These are phyloP conservation scores for Ceratina australensis DNA, from an alignment of 1,140 invertebrate genomes.

Conservation along the genomic window DNA sequence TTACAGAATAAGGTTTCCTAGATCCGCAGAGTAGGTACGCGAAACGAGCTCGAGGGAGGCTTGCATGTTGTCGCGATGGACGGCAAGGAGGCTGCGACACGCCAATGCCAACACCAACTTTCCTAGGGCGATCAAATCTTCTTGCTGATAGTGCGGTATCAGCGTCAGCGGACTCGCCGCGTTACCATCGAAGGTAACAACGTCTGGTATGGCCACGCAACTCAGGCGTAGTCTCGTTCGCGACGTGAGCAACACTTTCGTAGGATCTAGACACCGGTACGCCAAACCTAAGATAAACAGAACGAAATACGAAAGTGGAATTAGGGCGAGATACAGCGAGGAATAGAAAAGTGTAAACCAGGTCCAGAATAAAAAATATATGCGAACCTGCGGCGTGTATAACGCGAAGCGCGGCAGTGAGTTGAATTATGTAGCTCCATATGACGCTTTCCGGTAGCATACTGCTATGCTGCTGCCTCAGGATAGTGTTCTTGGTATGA, in stretches of 20 bases:
- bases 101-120: constrained; percentile 94
- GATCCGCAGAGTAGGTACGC: constrained; percentile 93
- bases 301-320: no score
- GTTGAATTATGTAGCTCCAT: constrained; percentile 97
- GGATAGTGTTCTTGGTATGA: constrained; percentile 89
- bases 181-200: constrained; percentile 89
- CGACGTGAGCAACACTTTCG: constrained; percentile 92
- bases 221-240: constrained; percentile 88
- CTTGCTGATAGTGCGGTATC: constrained; percentile 92
- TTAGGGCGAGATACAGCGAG: no score
- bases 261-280: constrained; percentile 91
- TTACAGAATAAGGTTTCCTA: constrained; percentile 96
- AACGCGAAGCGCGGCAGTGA: constrained; percentile 94
- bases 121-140: constrained; percentile 95
- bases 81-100: constrained; percentile 92
- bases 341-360: no score
- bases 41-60: constrained; percentile 94
- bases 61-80: constrained; percentile 91
- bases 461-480: constrained; percentile 84
- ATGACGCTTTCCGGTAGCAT: constrained; percentile 94
- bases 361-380: no score
- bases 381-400: constrained; percentile 89
- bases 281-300: constrained; percentile 83
- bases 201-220: constrained; percentile 91
- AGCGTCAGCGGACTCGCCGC: constrained; percentile 83